Base-by-base conservation (phyloP, 2,797 vertebrate genomes). In the Carapus acus region DNA sequence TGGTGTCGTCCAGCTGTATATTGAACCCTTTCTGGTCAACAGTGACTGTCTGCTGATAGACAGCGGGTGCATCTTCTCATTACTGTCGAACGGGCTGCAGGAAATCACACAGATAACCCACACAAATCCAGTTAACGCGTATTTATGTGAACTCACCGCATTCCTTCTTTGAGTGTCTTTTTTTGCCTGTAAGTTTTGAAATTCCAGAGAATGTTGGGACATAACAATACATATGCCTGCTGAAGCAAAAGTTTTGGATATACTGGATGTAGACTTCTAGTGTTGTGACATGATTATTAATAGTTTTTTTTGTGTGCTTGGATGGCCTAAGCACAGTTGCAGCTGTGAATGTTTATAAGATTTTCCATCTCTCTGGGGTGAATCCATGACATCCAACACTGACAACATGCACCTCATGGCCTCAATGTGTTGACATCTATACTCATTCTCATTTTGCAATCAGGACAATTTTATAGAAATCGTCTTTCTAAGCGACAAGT, bases 1-100 rank as follows among this genome's bases (percentile, higher is more conserved):
- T 0, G 93, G 92, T 1, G 93, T 90, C 0, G 92, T 96, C 92
- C 91, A 96, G 79, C 84, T 92, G 82, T 93, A 91, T 8, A 94
- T 62, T 0, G 91, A 94, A 29, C 85, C 87, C 80, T 93, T 98
- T 54, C 91, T 89, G 85, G 90, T 91, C 29, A 88, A 84, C 75
- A 89, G 47, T 1, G 91, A 94, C 57, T 88, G 87, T 65, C 85
- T 91, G 78, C 88, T 86, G 17, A 82, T 65, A 16, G 88, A 87
- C 43, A 85, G 57, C 2, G 90, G 73, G 55, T 51, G 88, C 1
- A 88, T 86, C 74, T 88, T 73, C 49, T 86, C 83, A 4, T 58
- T n/a, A 43, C 84, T 79, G 62, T 89, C 85, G 24, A 96, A 91
- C 2, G 89, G 85, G 68, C 85, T 94, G 66, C 4, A 46, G 22